Evolutionary conservation across 2,113 vertebrate genomes (phyloP).

Genomic region (Labeo rohita): DNA sequence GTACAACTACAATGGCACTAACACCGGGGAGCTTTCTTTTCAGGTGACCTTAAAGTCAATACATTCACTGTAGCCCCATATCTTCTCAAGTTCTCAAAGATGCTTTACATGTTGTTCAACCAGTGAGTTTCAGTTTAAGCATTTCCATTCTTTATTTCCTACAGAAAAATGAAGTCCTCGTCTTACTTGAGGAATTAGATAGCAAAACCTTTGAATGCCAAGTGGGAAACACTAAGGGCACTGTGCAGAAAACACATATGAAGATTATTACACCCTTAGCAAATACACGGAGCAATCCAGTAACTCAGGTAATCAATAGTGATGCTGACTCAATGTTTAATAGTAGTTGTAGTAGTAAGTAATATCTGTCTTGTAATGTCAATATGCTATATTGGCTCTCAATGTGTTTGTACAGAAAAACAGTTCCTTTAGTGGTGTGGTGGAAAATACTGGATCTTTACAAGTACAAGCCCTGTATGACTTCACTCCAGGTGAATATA

Average conservation of each 20-base stretch:
- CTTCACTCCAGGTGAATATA: conserved; percentile 83
- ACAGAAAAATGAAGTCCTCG: conserved; percentile 80
- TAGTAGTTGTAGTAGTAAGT: not conserved
- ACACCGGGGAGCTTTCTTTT: conserved; percentile 77
- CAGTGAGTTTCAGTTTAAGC: not conserved
- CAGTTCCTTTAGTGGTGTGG: conserved; percentile 8
- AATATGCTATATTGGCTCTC: not conserved
- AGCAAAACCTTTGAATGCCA: conserved; percentile 80
- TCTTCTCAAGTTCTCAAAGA: not conserved
- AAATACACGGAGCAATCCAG: conserved; percentile 9
- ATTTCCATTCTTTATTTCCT: conserved; percentile 12
- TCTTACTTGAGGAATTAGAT: conserved; percentile 76
- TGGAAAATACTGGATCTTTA: conserved; percentile 65
- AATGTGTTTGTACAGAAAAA: conserved; percentile 58
- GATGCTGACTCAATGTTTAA: not conserved
- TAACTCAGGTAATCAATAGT: conserved; percentile 60
- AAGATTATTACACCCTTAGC: conserved; percentile 80
- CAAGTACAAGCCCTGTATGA: conserved; percentile 85
- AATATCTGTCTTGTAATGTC: not conserved
- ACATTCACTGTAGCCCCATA: not conserved
- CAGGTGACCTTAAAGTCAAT: conserved; percentile 75
- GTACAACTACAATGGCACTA: conserved; percentile 76
- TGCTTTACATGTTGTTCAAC: not conserved
- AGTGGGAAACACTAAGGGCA: conserved; percentile 72
- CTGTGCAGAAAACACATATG: conserved; percentile 75